phyloP scores from a whole-genome alignment of 2,888 invertebrate genomes.

The Phyllotreta cruciferae region DNA sequence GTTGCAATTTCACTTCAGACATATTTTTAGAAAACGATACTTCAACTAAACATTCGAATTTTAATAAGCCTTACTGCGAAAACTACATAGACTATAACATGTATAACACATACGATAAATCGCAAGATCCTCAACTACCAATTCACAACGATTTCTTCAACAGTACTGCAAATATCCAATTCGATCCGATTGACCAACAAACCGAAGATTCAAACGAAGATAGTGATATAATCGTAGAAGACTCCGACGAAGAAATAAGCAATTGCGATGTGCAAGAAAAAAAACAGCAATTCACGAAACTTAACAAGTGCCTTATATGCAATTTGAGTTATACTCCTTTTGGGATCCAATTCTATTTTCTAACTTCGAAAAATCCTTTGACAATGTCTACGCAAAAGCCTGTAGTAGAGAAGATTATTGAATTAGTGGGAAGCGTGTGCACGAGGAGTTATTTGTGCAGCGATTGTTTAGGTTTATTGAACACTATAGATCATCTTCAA shows the following conservation, averaged over 20 bases:
- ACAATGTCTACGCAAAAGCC: conserved; percentile 58
- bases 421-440: conserved; percentile 48
- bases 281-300: conserved; percentile 40
- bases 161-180: conserved; percentile 26
- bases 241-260: conserved; percentile 54
- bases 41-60: conserved; percentile 19
- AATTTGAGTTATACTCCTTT: conserved; percentile 53
- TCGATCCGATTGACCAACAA: conserved; percentile 47
- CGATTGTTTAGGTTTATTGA: conserved; percentile 57
- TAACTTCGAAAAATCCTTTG: conserved; percentile 54
- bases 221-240: conserved; percentile 59
- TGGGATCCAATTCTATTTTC: conserved; percentile 56
- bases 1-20: conserved; percentile 38
- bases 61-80: conserved; percentile 28
- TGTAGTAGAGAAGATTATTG: conserved; percentile 51
- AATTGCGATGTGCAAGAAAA: conserved; percentile 51
- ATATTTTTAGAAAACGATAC: conserved; percentile 31
- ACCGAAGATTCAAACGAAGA: conserved; percentile 54
- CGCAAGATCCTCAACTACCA: conserved; percentile 27
- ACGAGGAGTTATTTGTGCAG: conserved; percentile 54
- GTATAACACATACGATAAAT: conserved; percentile 37
- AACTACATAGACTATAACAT: conserved; percentile 30
- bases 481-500: conserved; percentile 59
- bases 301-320: conserved; percentile 55
- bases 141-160: conserved; percentile 31